Conservation (phyloP, 2,797 vertebrate species). For the Octomys mimax region DNA sequence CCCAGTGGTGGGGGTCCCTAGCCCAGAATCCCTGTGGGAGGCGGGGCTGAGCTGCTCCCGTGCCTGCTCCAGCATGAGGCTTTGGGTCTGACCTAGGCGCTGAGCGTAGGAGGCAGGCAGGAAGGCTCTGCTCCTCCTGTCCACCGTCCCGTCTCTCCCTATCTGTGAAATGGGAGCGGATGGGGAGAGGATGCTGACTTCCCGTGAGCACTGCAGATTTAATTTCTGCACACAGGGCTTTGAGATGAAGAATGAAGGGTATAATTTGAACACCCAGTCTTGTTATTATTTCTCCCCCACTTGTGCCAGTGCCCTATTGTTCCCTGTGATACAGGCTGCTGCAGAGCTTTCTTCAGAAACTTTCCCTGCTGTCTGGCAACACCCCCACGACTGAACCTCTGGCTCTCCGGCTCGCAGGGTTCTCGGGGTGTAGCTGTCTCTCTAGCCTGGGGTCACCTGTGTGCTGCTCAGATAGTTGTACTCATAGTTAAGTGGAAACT, state of each 20-base stretch:
- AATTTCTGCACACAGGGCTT: neutral
- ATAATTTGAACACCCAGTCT: neutral
- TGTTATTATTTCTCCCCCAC: neutral
- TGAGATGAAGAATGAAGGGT: conserved; percentile 19
- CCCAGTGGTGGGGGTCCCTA: neutral
- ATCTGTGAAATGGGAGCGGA: conserved; percentile 36
- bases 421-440: neutral
- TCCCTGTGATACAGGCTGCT: neutral
- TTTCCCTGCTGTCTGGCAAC: neutral
- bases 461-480: conserved; percentile 59
- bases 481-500: conserved; percentile 77
- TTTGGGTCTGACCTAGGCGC: neutral
- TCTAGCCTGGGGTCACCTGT: neutral
- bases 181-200: neutral
- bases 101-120: neutral
- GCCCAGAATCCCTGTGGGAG: accelerated
- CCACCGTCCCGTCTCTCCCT: too few relatives aligned
- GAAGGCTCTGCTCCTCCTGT: neutral
- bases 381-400: neutral
- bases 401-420: neutral
- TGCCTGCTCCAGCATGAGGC: neutral
- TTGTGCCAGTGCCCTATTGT: neutral
- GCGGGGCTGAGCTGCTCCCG: neutral
- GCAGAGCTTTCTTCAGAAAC: neutral
- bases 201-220: neutral